Base-by-base conservation (phyloP, 1,140 invertebrate species). In the Drosophila punjabiensis region DNA sequence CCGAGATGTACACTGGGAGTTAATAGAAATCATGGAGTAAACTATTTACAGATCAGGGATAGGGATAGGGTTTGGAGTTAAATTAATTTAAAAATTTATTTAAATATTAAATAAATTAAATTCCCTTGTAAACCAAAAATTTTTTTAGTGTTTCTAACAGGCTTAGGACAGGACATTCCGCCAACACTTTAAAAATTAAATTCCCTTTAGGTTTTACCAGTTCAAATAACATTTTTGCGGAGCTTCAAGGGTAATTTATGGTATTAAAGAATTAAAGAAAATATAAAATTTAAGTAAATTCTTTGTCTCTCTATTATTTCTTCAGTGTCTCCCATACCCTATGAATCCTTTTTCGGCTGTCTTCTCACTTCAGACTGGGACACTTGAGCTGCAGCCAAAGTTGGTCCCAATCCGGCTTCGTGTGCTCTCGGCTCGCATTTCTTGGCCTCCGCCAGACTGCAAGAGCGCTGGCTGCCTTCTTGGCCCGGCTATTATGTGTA, bases 301-400 rank as follows among this genome's bases (percentile, higher is more conserved):
- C 13, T 48, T 16, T 16, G 24, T 16, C 4, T 28, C 13, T 0
- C 16, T 4, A 28, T 16, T 32, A 32, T 53, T 53, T 32, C 11
- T 13, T 1, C 50, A 53, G 50, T 33, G n/a, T 4, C 18, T 33
- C 5, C 16, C 4, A 1, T 8, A 30, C 30, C 8, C 50, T 11
- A 53, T 13, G 30, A 2, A 4, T 11, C n/a, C 16, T 33, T 53
- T 50, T 33, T 18, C 30, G 50, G 50, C n/a, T 13, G 30, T 18
- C n/a, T 18, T 33, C 1, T 28, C 24, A 28, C 50, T 13, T n/a
- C 89, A 85, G 84, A 78, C 89, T 89, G 89, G 89, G 89, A 91
- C 88, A 91, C 82, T 91, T 88, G 87, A 89, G 86, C 79, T 82
- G 87, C 82, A 82, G 79, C 82, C 69, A 86, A 90, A 90, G 79